A percentile compares a stretch with the other conserved stretches of the same genome.
Evolutionary conservation across 2,888 invertebrate genomes (phyloP).

Genomic region (Physocephala rufipes): DNA sequence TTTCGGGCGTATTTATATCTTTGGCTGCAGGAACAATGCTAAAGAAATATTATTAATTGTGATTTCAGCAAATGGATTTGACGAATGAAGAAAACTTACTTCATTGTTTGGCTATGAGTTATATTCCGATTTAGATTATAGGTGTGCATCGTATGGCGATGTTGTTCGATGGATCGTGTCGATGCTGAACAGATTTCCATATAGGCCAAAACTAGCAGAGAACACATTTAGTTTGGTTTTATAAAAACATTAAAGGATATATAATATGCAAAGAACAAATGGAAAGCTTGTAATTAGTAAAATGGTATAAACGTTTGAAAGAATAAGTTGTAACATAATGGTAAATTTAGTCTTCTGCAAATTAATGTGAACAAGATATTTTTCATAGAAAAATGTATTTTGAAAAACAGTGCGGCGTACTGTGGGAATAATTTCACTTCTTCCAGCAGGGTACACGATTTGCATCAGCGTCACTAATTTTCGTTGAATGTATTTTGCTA

Average conservation of each 20-base stretch:
- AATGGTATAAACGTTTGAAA: not conserved
- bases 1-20: conserved; percentile 52
- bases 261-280: conserved; percentile 21
- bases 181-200: conserved; percentile 94
- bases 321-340: not conserved
- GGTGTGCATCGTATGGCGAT: conserved; percentile 88
- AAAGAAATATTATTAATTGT: not conserved
- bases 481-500: too few species aligned
- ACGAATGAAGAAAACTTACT: conserved; percentile 52
- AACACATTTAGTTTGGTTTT: too few species aligned
- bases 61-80: not conserved
- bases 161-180: conserved; percentile 78
- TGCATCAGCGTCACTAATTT: too few species aligned
- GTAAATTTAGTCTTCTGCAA: too few species aligned
- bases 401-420: too few species aligned
- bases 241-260: conserved; percentile 17
- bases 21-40: conserved; percentile 58
- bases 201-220: conserved; percentile 84
- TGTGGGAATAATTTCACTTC: too few species aligned
- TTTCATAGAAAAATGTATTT: too few species aligned
- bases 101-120: conserved; percentile 66
- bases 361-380: too few species aligned
- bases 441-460: too few species aligned
- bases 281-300: not conserved
- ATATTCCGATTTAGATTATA: conserved; percentile 68